A percentile compares a stretch with the other conserved stretches of the same genome.
Conservation (phyloP, 2,888 invertebrate genomes). For the Coecobrya sp. region DNA sequence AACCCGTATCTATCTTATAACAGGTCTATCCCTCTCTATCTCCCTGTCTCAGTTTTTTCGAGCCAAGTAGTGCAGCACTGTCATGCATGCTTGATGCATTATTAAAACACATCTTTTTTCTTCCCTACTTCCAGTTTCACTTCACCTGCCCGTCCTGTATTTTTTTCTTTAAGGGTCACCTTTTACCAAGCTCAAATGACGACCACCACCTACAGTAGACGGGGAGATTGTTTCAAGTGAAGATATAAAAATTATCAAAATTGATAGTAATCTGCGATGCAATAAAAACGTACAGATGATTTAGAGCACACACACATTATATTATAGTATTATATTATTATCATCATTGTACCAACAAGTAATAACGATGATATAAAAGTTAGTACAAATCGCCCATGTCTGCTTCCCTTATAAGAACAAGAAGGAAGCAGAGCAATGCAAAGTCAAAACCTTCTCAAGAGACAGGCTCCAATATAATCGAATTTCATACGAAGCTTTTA, state of each 20-base stretch:
- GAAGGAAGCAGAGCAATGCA: background rate
- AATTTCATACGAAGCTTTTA: slow-evolving; percentile 81
- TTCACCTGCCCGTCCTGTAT: slow-evolving; percentile 68
- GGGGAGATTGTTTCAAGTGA: slow-evolving; percentile 61
- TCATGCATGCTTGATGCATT: slow-evolving; percentile 40
- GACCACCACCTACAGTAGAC: slow-evolving; percentile 13
- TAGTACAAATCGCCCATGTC: slow-evolving; percentile 41
- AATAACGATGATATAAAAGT: slow-evolving; percentile 64
- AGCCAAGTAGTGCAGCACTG: slow-evolving; percentile 77
- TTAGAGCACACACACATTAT: slow-evolving; percentile 74
- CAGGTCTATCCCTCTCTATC: background rate
- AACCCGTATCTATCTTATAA: slow-evolving; percentile 73
- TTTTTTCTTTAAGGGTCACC: slow-evolving; percentile 66
- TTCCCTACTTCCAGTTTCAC: slow-evolving; percentile 77
- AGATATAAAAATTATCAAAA: slow-evolving; percentile 67
- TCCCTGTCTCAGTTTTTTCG: background rate
- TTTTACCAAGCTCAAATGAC: background rate
- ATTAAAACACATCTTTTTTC: slow-evolving; percentile 42
- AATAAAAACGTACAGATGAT: slow-evolving; percentile 68
- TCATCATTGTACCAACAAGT: slow-evolving; percentile 46
- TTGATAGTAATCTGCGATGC: slow-evolving; percentile 73
- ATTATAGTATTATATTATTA: slow-evolving; percentile 73
- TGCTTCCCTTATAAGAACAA: slow-evolving; percentile 29
- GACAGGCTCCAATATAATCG: slow-evolving; percentile 80
- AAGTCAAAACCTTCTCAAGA: slow-evolving; percentile 19